Base-by-base conservation (phyloP, 1,140 invertebrate species). In the Ectropis grisescens region DNA sequence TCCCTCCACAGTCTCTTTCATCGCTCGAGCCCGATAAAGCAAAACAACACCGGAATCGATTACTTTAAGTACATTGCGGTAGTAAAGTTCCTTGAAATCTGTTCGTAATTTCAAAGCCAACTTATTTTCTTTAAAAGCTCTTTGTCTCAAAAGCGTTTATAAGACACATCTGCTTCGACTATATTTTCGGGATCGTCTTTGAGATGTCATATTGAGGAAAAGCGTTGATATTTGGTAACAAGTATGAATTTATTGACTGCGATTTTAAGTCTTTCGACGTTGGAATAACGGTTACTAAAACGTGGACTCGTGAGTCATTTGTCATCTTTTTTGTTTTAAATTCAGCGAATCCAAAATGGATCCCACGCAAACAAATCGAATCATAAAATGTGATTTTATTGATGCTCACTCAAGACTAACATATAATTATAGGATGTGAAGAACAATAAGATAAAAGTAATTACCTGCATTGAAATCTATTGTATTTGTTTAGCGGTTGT, bases 121-220 rank as follows among this genome's bases (percentile, higher is more conserved):
- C 26, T 37, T 43, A 32, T 38, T 42, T 33, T 33, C 15, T 39
- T 37, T 41, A 22, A 41, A 43, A 44, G 29, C 33, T 43, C 30
- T 51, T 58, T 45, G 44, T 35, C 33, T 30, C 13, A 19, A 24
- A 35, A 46, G 37, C 47, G 44, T 40, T 50, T 33, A 58, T 49
- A 50, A 47, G 51, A 56, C 33, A 43, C 54, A 58, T 61, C 54
- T 58, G 54, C 47, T 57, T 36, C 45, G 38, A 47, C 43, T 61
- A 48, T 59, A 59, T 61, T 60, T 58, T 37, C 33, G 52, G 42
- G 41, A 47, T 15, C 29, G 41, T 33, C 37, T 47, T 46, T 42
- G 38, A 42, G 41, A 43, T 51, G 45, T 61, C 45, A 47, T 47
- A 53, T 44, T 37, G 48, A 37, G 36, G 28, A 32, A 29, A 47